Base-by-base conservation (phyloP, 2,113 vertebrate genomes). In the Nannobrachium achirus region DNA sequence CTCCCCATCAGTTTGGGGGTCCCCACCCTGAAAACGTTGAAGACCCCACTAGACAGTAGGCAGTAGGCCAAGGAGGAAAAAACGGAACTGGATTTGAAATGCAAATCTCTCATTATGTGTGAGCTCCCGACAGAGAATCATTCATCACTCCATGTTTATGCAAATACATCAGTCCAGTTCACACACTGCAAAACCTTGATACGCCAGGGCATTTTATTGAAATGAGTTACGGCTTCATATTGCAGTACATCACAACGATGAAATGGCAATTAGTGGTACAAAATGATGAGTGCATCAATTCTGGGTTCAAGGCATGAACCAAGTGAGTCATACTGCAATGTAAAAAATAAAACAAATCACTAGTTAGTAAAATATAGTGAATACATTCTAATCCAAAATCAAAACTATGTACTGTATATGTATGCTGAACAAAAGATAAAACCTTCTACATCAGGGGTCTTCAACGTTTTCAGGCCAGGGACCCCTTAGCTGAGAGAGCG, bases 41-140 rank as follows among this genome's bases (percentile, higher is more conserved):
- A n/a, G n/a, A n/a, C n/a, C n/a, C n/a, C n/a, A n/a, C n/a, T n/a
- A n/a, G n/a, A n/a, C n/a, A n/a, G 25, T 33, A 33, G 25, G 6
- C 25, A 33, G 25, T 63, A 71, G 66, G 56, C 66, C 61, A 58
- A 66, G 53, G 75, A 66, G 56, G 39, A 62, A 56, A 49, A 80
- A 85, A 70, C 69, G 56, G 80, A 66, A 58, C 33, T 63, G n/a
- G 48, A 73, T 89, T 87, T 89, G 75, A 87, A 84, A 89, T 82
- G 86, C 80, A 89, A 89, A 89, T 84, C 2, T 1, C 19, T 58
- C 53, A 79, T 74, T 20, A 73, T 85, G 63, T 7, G 11, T 10
- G 2, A 8, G 41, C 18, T 66, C 11, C 41, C 6, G 58, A 63
- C 20, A 16, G 15, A 65, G 75, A 63, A 82, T 60, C 39, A 59